Conservation (phyloP, 2,888 invertebrate species). For the Sialis lutaria region DNA sequence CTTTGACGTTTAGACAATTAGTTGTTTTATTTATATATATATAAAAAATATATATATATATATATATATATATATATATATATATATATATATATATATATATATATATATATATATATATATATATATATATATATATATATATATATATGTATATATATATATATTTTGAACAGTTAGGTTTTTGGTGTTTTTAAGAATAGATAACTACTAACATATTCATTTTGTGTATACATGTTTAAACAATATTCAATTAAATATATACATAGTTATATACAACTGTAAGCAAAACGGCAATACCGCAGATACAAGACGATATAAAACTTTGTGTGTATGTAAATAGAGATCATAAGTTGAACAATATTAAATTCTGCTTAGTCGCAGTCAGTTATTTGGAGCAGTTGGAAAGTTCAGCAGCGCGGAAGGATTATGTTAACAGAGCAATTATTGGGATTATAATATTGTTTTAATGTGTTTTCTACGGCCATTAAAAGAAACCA, state of each 20-base stretch:
- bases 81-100: neutral
- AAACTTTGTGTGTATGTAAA: neutral
- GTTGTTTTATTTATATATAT: no score
- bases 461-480: conserved; percentile 26
- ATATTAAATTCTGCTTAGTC: neutral
- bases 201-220: no score
- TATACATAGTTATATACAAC: neutral
- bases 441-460: conserved; percentile 30
- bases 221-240: no score
- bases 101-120: neutral
- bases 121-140: neutral
- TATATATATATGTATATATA: neutral
- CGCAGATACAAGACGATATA: neutral
- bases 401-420: neutral
- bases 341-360: neutral
- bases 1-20: no score
- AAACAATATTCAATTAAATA: neutral
- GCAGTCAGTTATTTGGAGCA: neutral
- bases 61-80: neutral
- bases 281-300: neutral
- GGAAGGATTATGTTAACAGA: conserved; percentile 6
- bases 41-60: neutral
- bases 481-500: conserved; percentile 19
- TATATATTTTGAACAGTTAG: neutral
- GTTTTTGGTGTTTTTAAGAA: no score